Base-by-base conservation (phyloP, 2,888 invertebrate species). In the Caenorhabditis auriculariae region DNA sequence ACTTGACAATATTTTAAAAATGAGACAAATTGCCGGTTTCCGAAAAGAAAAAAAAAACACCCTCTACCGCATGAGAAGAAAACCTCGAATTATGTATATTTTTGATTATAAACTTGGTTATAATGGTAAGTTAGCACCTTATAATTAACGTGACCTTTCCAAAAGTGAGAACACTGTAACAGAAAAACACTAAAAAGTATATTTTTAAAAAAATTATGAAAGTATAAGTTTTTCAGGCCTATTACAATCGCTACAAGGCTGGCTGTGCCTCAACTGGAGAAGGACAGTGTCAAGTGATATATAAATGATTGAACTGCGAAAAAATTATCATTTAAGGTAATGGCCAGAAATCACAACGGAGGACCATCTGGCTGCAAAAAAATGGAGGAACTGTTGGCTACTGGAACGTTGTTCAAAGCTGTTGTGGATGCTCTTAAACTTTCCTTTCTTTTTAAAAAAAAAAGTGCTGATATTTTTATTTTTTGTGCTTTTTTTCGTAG, bases 291-390 rank as follows among this genome's bases (percentile, higher is more conserved):
- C 50, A 66, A 51, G 50, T 59, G 37, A 54, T 41, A 24, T 39
- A 37, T n/a, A 56, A 42, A 47, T 23, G 27, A 35, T 51, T 45
- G n/a, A n/a, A n/a, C n/a, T n/a, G n/a, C n/a, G n/a, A 26, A 26
- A 46, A 54, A 41, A 37, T 28, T 41, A 24, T 15, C 6, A 1
- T 60, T 56, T 4, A 42, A 69, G 55, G 53, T 68, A 21, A 70
- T 67, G 68, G 48, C 72, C 43, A 57, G 72, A 48, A 68, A 68
- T 53, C 72, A 72, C 70, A 72, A 72, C 54, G 72, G 72, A 60
- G 72, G 77, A 60, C 77, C 77, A 51, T 49, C 42, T 35, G 77
- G 77, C 54, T 77, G 77, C 72, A 54, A 64, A 35, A 67, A 70
- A 63, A 48, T 64, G 7, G 57, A 12, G 35, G 48, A 35, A 77